Evolutionary conservation across 2,113 vertebrate genomes (phyloP), one percentile per base, ranked within the genome.

Genomic region (Myotis yumanensis): DNA sequence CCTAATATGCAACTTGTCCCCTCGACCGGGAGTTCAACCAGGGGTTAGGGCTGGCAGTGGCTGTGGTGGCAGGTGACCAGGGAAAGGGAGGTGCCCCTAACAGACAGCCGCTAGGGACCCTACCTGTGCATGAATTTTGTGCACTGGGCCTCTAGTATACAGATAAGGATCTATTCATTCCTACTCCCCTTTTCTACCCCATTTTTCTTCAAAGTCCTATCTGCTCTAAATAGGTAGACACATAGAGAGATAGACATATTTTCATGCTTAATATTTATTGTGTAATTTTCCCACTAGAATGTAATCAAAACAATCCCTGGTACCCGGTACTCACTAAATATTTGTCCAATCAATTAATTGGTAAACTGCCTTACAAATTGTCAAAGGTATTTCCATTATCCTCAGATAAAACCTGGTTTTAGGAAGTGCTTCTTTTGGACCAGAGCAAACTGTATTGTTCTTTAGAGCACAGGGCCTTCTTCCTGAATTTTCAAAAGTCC

Each of bases 401-500:
- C 32, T 71, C 3, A 30, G 23, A 88, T 32, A 15, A n/a, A 95
- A 77, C 28, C 48, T 52, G n/a, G n/a, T 79, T 92, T 96, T 32
- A 89, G 32, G 37, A 66, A 88, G 28, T 23, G 14, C 64, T 89
- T 83, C 43, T 86, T 69, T 66, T 64, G 54, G 46, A 54, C 11
- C 17, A 89, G 12, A 88, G 35, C 32, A 83, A 90, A 87, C 86
- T 92, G 73, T 79, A 95, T 51, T 72, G 18, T 86, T 95, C 46
- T 83, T 77, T 73, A 95, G 68, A 90, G 48, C 15, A 87, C 20
- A 66, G 25, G 30, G 16, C 32, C 52, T 82, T 73, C 30, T 30
- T 95, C 69, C 20, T 77, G 71, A 79, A 79, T 54, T 95, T 90
- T 86, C 30, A 75, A 79, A 90, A 95, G n/a, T 76, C 86, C 76